phyloP scores from a whole-genome alignment of 2,888 invertebrate species.

The Oxycera nigricornis region DNA sequence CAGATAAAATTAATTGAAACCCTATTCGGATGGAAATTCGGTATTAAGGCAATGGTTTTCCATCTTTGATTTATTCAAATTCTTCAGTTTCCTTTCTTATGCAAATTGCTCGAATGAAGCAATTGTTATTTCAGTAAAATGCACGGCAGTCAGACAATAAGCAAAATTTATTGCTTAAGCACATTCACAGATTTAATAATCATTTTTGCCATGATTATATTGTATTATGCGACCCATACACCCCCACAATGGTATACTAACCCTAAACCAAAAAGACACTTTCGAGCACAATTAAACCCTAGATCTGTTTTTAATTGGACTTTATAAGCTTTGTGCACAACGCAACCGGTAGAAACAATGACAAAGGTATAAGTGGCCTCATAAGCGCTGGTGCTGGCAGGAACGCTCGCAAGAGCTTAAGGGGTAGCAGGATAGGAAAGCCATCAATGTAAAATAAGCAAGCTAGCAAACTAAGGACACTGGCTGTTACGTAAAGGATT shows the following conservation, averaged over 20 bases:
- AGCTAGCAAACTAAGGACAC: conserved; percentile 3
- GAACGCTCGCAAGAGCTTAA: not conserved
- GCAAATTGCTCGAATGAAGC: no score
- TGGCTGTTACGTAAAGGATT: conserved; percentile 41
- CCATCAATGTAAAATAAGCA: conserved; percentile 19
- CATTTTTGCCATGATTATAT: not conserved
- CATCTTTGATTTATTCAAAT: no score
- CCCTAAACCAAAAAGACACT: conserved; percentile 35
- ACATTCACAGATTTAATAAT: not conserved
- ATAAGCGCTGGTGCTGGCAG: not conserved
- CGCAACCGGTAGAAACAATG: conserved; percentile 22
- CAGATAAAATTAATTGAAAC: no score
- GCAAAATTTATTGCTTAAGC: no score
- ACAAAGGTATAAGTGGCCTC: conserved; percentile 11
- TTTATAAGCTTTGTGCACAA: conserved; percentile 45
- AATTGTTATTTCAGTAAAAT: no score
- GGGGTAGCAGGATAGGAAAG: conserved; percentile 9
- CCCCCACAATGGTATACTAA: not conserved
- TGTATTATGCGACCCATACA: not conserved
- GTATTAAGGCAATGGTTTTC: no score
- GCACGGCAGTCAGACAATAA: no score
- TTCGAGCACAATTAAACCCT: conserved; percentile 44
- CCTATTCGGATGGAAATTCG: no score
- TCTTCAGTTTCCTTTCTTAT: no score
- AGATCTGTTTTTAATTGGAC: conserved; percentile 47